Conservation (phyloP, 1,140 invertebrate genomes). For the Neodiprion lecontei region DNA sequence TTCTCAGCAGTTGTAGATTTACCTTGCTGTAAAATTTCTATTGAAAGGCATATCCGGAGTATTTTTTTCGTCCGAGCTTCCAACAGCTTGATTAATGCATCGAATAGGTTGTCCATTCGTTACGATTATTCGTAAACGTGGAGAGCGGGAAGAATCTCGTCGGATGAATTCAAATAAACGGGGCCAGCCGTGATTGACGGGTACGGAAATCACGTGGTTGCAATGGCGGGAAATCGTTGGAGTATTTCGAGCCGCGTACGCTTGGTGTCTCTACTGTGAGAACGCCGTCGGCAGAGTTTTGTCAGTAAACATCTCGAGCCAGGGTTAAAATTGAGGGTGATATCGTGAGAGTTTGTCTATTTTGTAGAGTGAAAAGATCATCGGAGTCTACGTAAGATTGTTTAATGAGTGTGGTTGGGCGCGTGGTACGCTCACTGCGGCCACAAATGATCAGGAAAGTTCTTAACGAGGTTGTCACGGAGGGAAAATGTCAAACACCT, state of each 20-base stretch:
- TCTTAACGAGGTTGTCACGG: constrained; percentile 27
- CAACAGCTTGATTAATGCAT: no score
- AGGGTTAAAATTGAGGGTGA: neutral
- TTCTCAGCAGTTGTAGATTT: no score
- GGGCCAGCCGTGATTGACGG: neutral
- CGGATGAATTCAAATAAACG: no score
- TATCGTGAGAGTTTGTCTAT: neutral
- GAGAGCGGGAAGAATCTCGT: no score
- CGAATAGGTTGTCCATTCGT: no score
- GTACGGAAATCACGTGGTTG: constrained; percentile 8
- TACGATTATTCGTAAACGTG: no score
- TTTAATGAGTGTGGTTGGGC: constrained; percentile 40
- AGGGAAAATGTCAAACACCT: constrained; percentile 45
- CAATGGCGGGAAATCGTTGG: constrained; percentile 16
- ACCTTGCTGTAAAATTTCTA: no score
- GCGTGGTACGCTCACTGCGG: constrained; percentile 43
- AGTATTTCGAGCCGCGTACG: constrained; percentile 14
- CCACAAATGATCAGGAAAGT: constrained; percentile 36
- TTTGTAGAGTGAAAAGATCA: neutral
- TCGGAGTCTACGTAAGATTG: constrained; percentile 23
- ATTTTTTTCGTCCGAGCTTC: no score
- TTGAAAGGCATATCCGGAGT: no score
- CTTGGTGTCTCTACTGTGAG: constrained; percentile 18
- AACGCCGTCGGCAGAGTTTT: constrained; percentile 25
- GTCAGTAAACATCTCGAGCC: constrained; percentile 32